Evolutionary conservation across 2,113 vertebrate species (phyloP).

Genomic region (Pygoscelis adeliae): DNA sequence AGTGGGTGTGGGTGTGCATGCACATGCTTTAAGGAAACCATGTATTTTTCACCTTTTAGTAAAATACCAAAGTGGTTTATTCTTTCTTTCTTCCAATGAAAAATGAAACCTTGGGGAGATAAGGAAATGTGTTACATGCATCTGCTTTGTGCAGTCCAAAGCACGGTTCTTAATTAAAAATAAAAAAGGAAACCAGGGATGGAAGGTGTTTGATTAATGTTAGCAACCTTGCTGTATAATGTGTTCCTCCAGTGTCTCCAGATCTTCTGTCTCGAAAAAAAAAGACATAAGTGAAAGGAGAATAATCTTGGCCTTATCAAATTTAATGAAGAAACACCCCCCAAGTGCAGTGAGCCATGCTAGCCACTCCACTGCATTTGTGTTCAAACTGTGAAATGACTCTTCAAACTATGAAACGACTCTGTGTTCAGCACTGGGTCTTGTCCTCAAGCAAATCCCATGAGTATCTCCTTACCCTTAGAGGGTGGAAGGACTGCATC

Average conservation of each 20-base stretch:
- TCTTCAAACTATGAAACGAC: not conserved
- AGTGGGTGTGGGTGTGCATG: not conserved
- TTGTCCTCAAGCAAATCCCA: not conserved
- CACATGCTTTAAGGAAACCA: not conserved
- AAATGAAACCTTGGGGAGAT: conserved; percentile 28
- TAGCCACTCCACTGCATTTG: not conserved
- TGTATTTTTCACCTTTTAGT: not conserved
- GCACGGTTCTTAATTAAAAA: not conserved
- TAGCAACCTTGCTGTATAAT: not conserved
- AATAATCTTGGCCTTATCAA: not conserved
- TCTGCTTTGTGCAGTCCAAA: conserved; percentile 33
- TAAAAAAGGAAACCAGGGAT: not conserved
- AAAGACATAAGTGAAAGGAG: not conserved
- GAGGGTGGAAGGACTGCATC: not conserved
- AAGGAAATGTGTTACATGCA: not conserved
- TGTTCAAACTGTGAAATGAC: not conserved
- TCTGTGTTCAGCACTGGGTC: not conserved
- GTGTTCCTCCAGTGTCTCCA: not conserved
- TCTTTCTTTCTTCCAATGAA: not conserved
- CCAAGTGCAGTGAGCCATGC: not conserved
- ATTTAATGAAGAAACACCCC: not conserved
- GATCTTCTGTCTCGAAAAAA: not conserved
- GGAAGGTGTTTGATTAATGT: not conserved
- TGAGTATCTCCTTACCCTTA: not conserved
- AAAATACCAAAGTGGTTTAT: not conserved